Percentiles rank a stretch among this genome's conserved stretches.
These are phyloP conservation scores for Drosophila gaucha DNA, from an alignment of 2,888 invertebrate species.

Conservation along the genomic window DNA sequence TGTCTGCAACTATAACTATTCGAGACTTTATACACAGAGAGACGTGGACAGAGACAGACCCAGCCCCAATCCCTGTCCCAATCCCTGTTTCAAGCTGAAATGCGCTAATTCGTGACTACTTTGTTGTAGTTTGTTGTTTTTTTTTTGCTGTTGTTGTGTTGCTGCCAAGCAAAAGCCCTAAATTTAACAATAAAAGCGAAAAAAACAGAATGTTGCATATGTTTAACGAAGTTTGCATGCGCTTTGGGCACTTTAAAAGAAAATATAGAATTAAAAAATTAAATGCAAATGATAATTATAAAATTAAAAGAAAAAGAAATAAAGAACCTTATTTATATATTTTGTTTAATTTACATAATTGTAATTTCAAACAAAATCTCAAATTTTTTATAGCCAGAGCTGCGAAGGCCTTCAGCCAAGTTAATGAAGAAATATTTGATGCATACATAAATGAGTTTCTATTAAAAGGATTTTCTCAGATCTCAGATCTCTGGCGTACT, in stretches of 20 bases:
- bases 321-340: too few species aligned
- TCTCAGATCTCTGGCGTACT: not conserved
- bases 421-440: too few species aligned
- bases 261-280: not conserved
- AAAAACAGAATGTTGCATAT: constrained; percentile 3
- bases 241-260: not conserved
- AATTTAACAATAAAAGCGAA: constrained; percentile 38
- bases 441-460: too few species aligned
- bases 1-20: constrained; percentile 27
- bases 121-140: constrained; percentile 52
- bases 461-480: too few species aligned
- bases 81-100: constrained; percentile 45
- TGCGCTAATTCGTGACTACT: constrained; percentile 78
- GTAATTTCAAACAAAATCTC: too few species aligned
- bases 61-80: constrained; percentile 7
- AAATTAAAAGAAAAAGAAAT: too few species aligned
- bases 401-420: too few species aligned
- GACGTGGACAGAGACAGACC: constrained; percentile 9
- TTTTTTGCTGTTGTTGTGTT: constrained; percentile 44
- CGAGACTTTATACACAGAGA: constrained; percentile 1
- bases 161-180: constrained; percentile 49
- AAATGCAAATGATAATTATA: too few species aligned
- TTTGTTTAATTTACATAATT: too few species aligned
- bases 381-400: too few species aligned
- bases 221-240: constrained; percentile 28